Evolutionary conservation across 2,113 vertebrate species (phyloP).

Genomic region (Pogonocichla stellata): DNA sequence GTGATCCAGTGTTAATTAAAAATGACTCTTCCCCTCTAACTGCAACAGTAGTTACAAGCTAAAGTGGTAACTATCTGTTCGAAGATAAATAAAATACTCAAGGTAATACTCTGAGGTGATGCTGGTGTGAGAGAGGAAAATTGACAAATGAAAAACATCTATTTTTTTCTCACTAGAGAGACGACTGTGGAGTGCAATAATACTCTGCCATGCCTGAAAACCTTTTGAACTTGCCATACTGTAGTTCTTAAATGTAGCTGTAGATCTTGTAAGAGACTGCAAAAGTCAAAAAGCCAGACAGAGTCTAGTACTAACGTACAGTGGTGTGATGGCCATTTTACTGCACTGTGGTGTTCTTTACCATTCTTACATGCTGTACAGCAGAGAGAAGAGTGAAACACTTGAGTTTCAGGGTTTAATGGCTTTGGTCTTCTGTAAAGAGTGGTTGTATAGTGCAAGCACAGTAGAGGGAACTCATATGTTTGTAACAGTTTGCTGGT

Average conservation of each 20-base stretch:
- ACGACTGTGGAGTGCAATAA: neutral
- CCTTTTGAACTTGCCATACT: neutral
- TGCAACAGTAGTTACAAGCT: neutral
- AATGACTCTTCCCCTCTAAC: neutral
- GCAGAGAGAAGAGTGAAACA: neutral
- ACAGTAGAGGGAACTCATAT: neutral
- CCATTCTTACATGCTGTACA: neutral
- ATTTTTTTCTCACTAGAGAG: neutral
- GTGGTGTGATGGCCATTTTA: neutral
- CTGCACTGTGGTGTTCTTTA: rapidly evolving
- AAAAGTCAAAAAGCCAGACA: neutral
- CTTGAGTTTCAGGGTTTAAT: neutral
- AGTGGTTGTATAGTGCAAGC: neutral
- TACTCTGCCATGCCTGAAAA: neutral
- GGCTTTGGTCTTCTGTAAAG: neutral
- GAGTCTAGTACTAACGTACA: neutral
- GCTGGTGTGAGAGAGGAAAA: neutral
- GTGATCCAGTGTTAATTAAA: neutral
- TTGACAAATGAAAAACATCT: neutral
- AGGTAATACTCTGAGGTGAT: neutral
- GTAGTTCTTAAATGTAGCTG: neutral
- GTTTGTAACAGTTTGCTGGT: neutral
- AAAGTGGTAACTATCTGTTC: neutral
- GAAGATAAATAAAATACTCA: neutral
- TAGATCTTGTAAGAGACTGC: neutral